Evolutionary conservation across 1,140 invertebrate species (phyloP), one percentile per base, ranked within the genome.

Genomic region (Batillaria attramentaria): DNA sequence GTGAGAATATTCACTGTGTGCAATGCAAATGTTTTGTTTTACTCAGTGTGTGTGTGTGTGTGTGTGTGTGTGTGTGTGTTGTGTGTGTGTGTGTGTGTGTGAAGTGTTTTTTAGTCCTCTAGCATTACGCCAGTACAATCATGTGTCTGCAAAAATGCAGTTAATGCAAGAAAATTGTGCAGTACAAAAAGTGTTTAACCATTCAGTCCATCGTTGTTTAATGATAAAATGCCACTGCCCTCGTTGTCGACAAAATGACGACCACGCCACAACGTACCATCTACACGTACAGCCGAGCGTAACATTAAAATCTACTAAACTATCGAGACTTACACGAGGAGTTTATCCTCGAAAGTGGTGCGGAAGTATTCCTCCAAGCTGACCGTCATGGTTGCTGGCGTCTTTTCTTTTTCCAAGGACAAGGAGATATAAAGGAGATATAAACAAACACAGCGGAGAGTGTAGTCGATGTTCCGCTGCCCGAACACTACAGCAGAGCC

Each of bases 361-460:
- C 86, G 80, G 73, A 91, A 91, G 81, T 91, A 91, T 84, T 91
- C 90, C 85, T 91, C 90, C 68, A 91, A 83, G 77, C 86, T 90
- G 50, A 91, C 84, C 18, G 88, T 86, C 90, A 91, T 91, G 54
- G 35, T 75, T 75, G 72, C 24, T 28, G 72, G 16, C n/a, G 60
- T 10, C 24, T 13, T 18, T 28, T 8, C 41, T 31, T 37, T 2
- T 37, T n/a, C n/a, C 0, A n/a, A 31, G 54, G 18, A 2, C 4
- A 41, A n/a, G 28, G 3, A 46, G 31, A 72, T 43, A 33, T 1
- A 41, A 43, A 46, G 35, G 6, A 46, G 33, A 16, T 33, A 28
- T 3, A 5, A 0, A 6, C 6, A 16, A n/a, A 70, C 4, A 28
- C 20, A 39, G 35, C 42, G 4, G 13, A 16, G 39, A 37, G 10